Evolutionary conservation across 2,113 vertebrate species (phyloP).

Genomic region (Vimba vimba): DNA sequence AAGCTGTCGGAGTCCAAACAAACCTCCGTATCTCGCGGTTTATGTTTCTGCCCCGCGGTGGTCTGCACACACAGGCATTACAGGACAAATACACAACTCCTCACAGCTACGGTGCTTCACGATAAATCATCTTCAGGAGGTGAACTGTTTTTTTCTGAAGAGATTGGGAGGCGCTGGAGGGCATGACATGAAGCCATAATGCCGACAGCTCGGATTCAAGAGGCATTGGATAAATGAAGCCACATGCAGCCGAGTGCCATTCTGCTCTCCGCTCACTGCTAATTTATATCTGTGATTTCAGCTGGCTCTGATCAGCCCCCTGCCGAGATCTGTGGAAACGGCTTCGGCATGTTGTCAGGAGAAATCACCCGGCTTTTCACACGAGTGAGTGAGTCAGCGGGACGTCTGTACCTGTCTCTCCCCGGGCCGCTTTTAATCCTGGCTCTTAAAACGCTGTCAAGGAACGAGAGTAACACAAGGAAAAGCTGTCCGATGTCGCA

Average conservation of each 20-base stretch:
- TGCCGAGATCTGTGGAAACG: constrained; percentile 67
- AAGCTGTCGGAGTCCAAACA: constrained; percentile 56
- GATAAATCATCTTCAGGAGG: constrained; percentile 59
- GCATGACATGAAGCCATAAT: constrained; percentile 5
- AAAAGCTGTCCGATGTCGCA: neutral
- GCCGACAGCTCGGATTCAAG: neutral
- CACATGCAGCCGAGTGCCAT: constrained; percentile 64
- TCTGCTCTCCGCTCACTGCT: constrained; percentile 54
- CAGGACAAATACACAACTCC: constrained; percentile 52
- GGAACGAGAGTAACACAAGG: neutral
- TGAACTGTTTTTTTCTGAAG: constrained; percentile 1
- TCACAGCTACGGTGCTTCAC: constrained; percentile 43
- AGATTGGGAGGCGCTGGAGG: constrained; percentile 5
- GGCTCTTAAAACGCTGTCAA: neutral
- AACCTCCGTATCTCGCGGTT: constrained; percentile 41
- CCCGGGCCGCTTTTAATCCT: neutral
- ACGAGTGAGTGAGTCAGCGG: constrained; percentile 59
- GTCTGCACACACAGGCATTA: constrained; percentile 55
- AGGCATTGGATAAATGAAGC: constrained; percentile 63
- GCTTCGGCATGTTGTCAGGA: constrained; percentile 74
- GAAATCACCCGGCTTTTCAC: constrained; percentile 65
- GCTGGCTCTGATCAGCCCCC: constrained; percentile 72
- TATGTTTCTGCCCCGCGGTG: constrained; percentile 55
- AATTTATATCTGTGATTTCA: constrained; percentile 70
- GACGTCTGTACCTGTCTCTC: constrained; percentile 53